Percentiles rank a stretch among this genome's conserved stretches.
Conservation (phyloP, 2,113 vertebrate genomes). For the Dendropsophus ebraccatus region DNA sequence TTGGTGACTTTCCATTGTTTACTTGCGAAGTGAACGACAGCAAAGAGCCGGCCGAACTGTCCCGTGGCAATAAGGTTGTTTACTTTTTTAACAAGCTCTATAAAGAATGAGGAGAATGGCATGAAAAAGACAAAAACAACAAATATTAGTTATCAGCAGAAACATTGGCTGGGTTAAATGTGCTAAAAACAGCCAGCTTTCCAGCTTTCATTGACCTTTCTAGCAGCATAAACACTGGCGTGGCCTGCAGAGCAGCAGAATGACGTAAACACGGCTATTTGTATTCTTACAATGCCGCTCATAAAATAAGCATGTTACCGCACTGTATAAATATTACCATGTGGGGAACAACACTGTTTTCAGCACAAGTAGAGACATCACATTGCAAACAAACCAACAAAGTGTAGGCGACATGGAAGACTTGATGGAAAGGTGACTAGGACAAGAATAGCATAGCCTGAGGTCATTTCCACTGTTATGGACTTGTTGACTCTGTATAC, state of each 20-base stretch:
- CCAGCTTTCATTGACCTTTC: neutral
- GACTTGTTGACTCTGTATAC: neutral
- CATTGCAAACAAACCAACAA: neutral
- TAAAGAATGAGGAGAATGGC: constrained; percentile 11
- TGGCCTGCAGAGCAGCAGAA: neutral
- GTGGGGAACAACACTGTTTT: neutral
- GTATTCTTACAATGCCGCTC: neutral
- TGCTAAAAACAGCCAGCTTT: neutral
- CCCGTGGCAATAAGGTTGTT: constrained; percentile 72
- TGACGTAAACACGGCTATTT: neutral
- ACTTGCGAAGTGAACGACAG: constrained; percentile 85
- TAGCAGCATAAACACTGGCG: neutral
- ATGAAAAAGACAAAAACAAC: constrained; percentile 8
- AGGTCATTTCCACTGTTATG: neutral
- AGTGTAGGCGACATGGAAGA: neutral
- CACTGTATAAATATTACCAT: neutral
- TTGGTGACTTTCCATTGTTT: constrained; percentile 87
- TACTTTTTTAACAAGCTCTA: constrained; percentile 79
- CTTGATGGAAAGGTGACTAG: neutral
- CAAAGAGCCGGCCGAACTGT: constrained; percentile 80
- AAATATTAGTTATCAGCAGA: neutral
- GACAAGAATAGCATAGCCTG: neutral
- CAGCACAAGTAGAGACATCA: neutral
- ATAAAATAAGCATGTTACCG: neutral
- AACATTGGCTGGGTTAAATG: neutral